Base-by-base conservation (phyloP, 2,888 invertebrate genomes). In the Megaustenia siamemsis region DNA sequence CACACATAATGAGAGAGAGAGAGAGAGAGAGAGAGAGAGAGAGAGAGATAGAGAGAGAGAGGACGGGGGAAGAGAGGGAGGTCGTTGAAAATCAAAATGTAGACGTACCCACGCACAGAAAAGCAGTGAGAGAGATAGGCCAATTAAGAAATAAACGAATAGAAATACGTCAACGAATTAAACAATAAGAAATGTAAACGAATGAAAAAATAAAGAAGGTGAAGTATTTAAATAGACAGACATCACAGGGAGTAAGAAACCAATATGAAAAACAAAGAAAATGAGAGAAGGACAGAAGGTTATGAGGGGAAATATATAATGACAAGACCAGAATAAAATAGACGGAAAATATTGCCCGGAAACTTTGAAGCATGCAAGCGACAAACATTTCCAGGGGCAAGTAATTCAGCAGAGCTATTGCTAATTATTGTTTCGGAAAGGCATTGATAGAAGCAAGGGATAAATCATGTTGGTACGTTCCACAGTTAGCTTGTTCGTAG, bases 21-120 rank as follows among this genome's bases (percentile, higher is more conserved):
- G 73, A 21, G 40, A 43, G 28, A 75, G 75, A 75, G 18, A 75
- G 49, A 75, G 75, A 49, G 75, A 75, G 75, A 45, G 45, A 49
- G 49, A 49, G 32, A 49, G 49, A 75, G 75, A 75, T 45, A 45
- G 75, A 45, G 75, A 45, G 45, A n/a, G 75, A 45, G 75, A 49
- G 75, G n/a, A 45, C 24, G 75, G 49, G 15, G 45, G n/a, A 73
- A n/a, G n/a, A 24, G 40, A 12, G 21, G 43, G 40, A 3, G 40
- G 15, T 40, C 18, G 40, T 12, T 8, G 3, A 43, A 63, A 8
- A 63, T 24, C 24, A 49, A 49, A 49, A 10, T 6, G 15, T 15
- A 49, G 8, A 49, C 49, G 15, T 15, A 49, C 49, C 6, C 49
- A 49, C 49, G 15, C 49, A 49, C 15, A 49, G 8, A 49, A 6